Evolutionary conservation across 2,888 invertebrate species (phyloP), one percentile per base, ranked within the genome.

Genomic region (Trichogramma dendrolimi): DNA sequence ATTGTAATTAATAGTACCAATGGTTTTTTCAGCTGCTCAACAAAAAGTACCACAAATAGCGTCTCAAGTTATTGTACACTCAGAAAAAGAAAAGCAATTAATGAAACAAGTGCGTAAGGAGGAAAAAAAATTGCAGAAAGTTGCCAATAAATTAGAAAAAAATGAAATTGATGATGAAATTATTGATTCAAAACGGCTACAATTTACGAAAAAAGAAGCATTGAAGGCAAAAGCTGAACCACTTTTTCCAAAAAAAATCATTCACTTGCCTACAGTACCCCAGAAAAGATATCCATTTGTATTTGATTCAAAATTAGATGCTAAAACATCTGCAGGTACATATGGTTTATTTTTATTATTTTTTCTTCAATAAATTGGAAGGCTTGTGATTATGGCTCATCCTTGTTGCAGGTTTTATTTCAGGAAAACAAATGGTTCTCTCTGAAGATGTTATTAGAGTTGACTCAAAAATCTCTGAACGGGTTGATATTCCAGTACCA

Each of bases 41-140:
- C 81, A 67, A 62, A 71, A 64, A 71, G 71, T 67, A 72, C 91
- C 92, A 0, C 84, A 86, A 10, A 88, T 90, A 67, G 85, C 91
- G 4, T 88, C 88, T 67, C 90, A 93, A 78, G 92, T 96, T 3
- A 89, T 88, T 11, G 89, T 94, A 0, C 86, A 91, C 73, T 92
- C 94, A 0, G 90, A 89, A 69, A 86, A 89, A 70, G 95, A 96
- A 77, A 92, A 89, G 72, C 83, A 87, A 67, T 74, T 91, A 10
- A 82, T 84, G 6, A 94, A 94, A 75, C 85, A 88, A 65, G 85
- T 88, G 14, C 84, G 93, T 5, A 92, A 92, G 77, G 91, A 93
- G 75, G 94, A 92, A 75, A 94, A 93, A 78, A 91, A 89, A 75
- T 75, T 86, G 0, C 85, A 80, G 55, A 83, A 82, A 70, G 75